phyloP scores from a whole-genome alignment of 2,888 invertebrate genomes.

The Portevinia maculata region DNA sequence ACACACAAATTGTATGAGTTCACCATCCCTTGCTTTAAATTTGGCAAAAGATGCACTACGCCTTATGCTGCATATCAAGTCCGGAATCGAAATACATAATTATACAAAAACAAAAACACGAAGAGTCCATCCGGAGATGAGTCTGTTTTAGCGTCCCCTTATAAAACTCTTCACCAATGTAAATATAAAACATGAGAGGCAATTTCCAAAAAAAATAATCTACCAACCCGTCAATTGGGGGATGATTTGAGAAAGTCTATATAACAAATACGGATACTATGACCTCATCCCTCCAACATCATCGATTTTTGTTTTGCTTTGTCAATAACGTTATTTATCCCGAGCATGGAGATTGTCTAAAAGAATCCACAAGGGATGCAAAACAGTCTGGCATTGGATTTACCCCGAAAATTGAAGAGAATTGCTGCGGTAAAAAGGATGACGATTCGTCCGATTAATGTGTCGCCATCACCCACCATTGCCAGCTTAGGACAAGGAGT shows the following conservation, averaged over 20 bases:
- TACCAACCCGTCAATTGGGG: slow-evolving; percentile 25
- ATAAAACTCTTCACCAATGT: slow-evolving; percentile 34
- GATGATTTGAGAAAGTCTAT: slow-evolving; percentile 36
- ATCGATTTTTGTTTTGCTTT: slow-evolving; percentile 38
- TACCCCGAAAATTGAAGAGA: slow-evolving; percentile 9
- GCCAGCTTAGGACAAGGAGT: background rate
- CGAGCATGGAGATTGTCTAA: slow-evolving; percentile 17
- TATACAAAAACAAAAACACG: slow-evolving; percentile 2
- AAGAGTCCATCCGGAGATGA: slow-evolving; percentile 15
- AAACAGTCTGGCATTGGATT: background rate
- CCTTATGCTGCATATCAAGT: slow-evolving; percentile 27
- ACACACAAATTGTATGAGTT: slow-evolving; percentile 49
- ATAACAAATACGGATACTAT: background rate
- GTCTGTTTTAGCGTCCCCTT: slow-evolving; percentile 32
- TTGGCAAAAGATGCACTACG: slow-evolving; percentile 47
- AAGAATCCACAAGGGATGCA: slow-evolving; percentile 36
- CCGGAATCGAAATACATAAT: slow-evolving; percentile 14
- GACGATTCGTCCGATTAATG: slow-evolving; percentile 27
- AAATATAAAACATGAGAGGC: slow-evolving; percentile 42
- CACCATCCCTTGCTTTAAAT: slow-evolving; percentile 52
- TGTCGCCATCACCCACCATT: slow-evolving; percentile 6
- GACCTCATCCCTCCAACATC: slow-evolving; percentile 8
- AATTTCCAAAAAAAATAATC: slow-evolving; percentile 5
- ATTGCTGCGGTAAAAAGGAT: slow-evolving; percentile 11
- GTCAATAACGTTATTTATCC: slow-evolving; percentile 26